These are phyloP conservation scores for Vespertilio murinus DNA, from an alignment of 2,797 vertebrate genomes.

Conservation along the genomic window DNA sequence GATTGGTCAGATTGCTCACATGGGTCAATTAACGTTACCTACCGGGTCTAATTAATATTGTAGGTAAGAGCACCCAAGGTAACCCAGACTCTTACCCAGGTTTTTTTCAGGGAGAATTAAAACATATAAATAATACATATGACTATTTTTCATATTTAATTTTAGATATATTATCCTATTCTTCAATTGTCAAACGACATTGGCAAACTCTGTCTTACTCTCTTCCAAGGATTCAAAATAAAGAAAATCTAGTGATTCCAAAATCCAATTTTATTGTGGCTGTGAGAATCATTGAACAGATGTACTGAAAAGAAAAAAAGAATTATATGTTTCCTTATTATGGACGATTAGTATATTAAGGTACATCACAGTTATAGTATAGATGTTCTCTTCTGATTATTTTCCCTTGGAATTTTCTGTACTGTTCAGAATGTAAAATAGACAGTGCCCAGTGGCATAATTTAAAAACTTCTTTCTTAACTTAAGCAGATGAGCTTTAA, in stretches of 20 bases:
- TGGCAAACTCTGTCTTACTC: neutral
- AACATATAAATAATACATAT: neutral
- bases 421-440: neutral
- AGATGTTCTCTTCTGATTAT: neutral
- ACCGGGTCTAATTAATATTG: neutral
- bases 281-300: neutral
- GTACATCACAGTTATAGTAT: neutral
- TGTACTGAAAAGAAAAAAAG: neutral
- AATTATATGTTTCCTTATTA: conserved; percentile 2
- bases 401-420: neutral
- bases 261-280: neutral
- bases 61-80: neutral
- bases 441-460: neutral
- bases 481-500: conserved; percentile 1
- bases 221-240: neutral
- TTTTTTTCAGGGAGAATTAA: neutral
- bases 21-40: neutral
- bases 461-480: conserved; percentile 23
- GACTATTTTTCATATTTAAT: neutral
- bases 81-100: neutral
- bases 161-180: conserved; percentile 5
- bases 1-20: neutral
- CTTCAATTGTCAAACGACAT: neutral
- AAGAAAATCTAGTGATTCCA: neutral
- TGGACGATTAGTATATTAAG: conserved; percentile 21